Percentiles rank a stretch among this genome's conserved stretches.
Conservation (phyloP, 2,888 invertebrate genomes). For the Microlaimidae sp. region DNA sequence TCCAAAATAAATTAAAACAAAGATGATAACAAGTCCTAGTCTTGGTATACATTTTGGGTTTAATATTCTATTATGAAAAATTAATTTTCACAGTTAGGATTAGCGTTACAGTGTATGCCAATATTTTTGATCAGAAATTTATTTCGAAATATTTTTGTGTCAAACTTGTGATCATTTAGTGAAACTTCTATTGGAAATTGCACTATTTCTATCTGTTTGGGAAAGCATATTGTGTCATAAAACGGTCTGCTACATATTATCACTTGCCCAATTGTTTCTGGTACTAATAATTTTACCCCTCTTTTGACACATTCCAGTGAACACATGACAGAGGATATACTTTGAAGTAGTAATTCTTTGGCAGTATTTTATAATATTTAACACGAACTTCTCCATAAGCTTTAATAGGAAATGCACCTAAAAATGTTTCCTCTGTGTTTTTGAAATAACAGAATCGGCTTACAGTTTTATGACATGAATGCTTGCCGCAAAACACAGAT, state of each 20-base stretch:
- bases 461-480: too few species aligned
- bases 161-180: background rate
- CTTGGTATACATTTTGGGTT: background rate
- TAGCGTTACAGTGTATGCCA: background rate
- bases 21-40: background rate
- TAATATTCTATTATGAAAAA: background rate
- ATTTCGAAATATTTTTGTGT: too few species aligned
- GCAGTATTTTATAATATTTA: background rate
- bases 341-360: background rate
- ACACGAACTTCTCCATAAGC: background rate
- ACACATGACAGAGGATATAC: background rate
- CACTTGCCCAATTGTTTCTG: too few species aligned
- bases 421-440: too few species aligned
- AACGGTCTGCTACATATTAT: too few species aligned
- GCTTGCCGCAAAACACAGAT: too few species aligned
- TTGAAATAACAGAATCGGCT: too few species aligned
- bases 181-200: too few species aligned
- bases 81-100: background rate
- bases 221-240: background rate
- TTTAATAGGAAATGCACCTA: background rate
- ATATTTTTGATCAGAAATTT: background rate
- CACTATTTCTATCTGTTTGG: too few species aligned
- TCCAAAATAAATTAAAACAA: too few species aligned
- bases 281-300: too few species aligned
- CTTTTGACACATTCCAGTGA: background rate